phyloP scores from a whole-genome alignment of 2,888 invertebrate genomes.

The Empis livida region DNA sequence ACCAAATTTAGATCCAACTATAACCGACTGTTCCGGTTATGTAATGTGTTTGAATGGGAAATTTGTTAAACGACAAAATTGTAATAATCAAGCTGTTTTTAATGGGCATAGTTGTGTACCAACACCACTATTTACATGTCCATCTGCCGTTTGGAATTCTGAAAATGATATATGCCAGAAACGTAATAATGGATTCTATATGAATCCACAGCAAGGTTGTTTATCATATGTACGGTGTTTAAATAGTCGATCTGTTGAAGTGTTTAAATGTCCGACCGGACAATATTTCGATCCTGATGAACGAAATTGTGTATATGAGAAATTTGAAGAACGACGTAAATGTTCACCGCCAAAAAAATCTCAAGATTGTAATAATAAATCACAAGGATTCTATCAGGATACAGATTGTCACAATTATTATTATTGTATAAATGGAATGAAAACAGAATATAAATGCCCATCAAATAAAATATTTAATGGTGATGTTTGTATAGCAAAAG shows the following conservation, averaged over 20 bases:
- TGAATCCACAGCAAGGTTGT: constrained; percentile 26
- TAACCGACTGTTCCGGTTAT: constrained; percentile 25
- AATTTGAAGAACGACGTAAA: constrained; percentile 16
- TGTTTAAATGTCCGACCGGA: constrained; percentile 20
- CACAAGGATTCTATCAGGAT: constrained; percentile 37
- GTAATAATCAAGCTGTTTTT: constrained; percentile 23
- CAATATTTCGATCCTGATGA: constrained; percentile 26
- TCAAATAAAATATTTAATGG: constrained; percentile 42
- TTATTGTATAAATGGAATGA: constrained; percentile 42
- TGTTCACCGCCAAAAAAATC: constrained; percentile 17
- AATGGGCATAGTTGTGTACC: constrained; percentile 28
- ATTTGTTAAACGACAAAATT: constrained; percentile 19
- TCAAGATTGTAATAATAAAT: constrained; percentile 19
- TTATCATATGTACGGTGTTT: constrained; percentile 27
- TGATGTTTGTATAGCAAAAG: constrained; percentile 40
- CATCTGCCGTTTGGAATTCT: constrained; percentile 8
- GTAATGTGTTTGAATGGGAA: constrained; percentile 24
- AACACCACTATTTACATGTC: constrained; percentile 19
- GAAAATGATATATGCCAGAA: constrained; percentile 33
- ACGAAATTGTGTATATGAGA: constrained; percentile 18
- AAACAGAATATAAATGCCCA: constrained; percentile 40
- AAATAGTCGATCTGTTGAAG: constrained; percentile 18
- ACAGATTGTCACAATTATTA: constrained; percentile 41
- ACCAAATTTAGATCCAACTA: constrained; percentile 23
- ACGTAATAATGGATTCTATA: constrained; percentile 39